Evolutionary conservation across 2,888 invertebrate genomes (phyloP), one percentile per base, ranked within the genome.

Genomic region (Phaedon cochleariae): DNA sequence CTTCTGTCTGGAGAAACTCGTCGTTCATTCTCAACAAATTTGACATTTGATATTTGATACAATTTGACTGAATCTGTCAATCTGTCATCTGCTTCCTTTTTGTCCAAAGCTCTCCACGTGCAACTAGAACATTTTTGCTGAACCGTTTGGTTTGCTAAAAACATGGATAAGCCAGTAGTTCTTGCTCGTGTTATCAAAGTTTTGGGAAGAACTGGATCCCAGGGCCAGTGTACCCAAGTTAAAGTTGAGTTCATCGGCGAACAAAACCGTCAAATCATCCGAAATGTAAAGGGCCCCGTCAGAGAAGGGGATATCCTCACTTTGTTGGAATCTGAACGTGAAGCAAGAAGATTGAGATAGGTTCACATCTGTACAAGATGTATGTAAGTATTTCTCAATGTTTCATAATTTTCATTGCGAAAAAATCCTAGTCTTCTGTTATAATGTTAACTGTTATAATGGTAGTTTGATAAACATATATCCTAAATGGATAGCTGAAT

Each of bases 211-310:
- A 99, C 98, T 72, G 99, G 99, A 68, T 98, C 98, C 78, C 98
- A 99, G 85, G 98, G 99, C 79, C 98, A 99, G 85, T 99, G 98
- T 93, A 99, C 99, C 66, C 98, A 99, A 88, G 97, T 97, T 71
- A 95, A 97, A 85, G 98, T 99, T 20, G 98, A 98, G 86, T 98
- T 98, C 85, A 88, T 98, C 77, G 97, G 96, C 74, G 98, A 98
- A 83, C 92, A 92, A 83, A 97, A 96, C 84, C 93, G 98, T 82
- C 96, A 97, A 81, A 98, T 98, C 85, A 98, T 99, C 86, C 90
- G 98, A 80, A 99, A 99, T 85, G 99, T 99, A 64, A 99, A 99
- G 85, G 98, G 99, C 26, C 26, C 7, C 26, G 3, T 26, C 52
- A 90, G 98, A 76, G 99, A 98, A 87, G 98, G 98, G 64, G 99